phyloP scores from a whole-genome alignment of 2,113 vertebrate genomes.

The Cyphomyrus discorhynchus region DNA sequence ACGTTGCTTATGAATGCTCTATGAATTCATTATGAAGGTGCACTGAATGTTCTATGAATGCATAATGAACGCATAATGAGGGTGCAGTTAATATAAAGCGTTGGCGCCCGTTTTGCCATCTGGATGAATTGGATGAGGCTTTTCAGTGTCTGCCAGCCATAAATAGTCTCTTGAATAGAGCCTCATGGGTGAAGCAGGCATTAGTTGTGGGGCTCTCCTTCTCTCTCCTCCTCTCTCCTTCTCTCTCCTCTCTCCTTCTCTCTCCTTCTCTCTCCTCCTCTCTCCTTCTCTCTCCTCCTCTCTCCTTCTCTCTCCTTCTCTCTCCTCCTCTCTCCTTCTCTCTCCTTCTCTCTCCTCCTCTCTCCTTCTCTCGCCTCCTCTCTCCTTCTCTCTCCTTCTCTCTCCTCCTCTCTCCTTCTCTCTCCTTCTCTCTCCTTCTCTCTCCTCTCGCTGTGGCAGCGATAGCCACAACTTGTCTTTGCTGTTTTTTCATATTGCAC shows the following conservation, averaged over 20 bases:
- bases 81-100: background rate
- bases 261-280: background rate
- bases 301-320: background rate
- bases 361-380: too few relatives aligned
- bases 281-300: background rate
- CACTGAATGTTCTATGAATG: background rate
- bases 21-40: background rate
- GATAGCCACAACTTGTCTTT: background rate
- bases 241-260: background rate
- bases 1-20: background rate
- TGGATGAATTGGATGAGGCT: background rate
- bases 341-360: background rate
- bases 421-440: too few relatives aligned
- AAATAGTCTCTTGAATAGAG: background rate
- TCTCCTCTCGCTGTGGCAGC: background rate
- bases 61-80: background rate
- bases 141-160: background rate
- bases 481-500: background rate
- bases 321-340: background rate
- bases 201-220: background rate
- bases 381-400: background rate
- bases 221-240: too few relatives aligned
- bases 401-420: too few relatives aligned
- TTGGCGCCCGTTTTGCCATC: background rate
- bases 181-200: background rate